These are phyloP conservation scores for Drepanosiphum platanoidis DNA, from an alignment of 2,888 invertebrate genomes.

Conservation along the genomic window DNA sequence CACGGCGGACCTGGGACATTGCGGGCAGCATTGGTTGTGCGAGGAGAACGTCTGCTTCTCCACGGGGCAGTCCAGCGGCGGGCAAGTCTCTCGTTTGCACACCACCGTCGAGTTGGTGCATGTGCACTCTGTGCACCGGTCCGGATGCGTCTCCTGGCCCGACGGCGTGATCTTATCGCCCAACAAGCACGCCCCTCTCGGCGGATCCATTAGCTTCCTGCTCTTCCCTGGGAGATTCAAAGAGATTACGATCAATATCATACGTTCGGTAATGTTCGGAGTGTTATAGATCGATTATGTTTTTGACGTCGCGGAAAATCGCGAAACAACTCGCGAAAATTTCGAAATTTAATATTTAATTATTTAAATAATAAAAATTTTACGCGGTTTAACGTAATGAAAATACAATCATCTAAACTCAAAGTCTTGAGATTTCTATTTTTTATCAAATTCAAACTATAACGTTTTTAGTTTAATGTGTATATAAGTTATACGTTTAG, in stretches of 20 bases:
- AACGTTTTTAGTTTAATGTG: too few species aligned
- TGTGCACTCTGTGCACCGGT: slow-evolving; percentile 85
- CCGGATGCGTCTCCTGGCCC: slow-evolving; percentile 73
- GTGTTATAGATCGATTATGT: too few species aligned
- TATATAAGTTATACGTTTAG: too few species aligned
- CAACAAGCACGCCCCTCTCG: slow-evolving; percentile 75
- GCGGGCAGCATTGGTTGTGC: slow-evolving; percentile 80
- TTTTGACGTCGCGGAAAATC: too few species aligned
- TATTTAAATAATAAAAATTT: too few species aligned
- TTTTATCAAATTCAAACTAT: too few species aligned
- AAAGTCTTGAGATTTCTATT: too few species aligned
- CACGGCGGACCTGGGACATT: slow-evolving; percentile 75
- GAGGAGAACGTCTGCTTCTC: slow-evolving; percentile 74
- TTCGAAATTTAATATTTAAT: too few species aligned
- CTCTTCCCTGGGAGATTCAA: slow-evolving; percentile 67
- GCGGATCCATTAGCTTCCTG: slow-evolving; percentile 69
- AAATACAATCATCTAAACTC: too few species aligned
- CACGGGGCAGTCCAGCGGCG: slow-evolving; percentile 86
- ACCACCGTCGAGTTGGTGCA: slow-evolving; percentile 83
- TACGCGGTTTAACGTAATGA: too few species aligned
- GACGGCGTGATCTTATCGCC: slow-evolving; percentile 76
- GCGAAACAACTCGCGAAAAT: too few species aligned
- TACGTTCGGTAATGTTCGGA: background rate
- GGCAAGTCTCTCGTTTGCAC: slow-evolving; percentile 84
- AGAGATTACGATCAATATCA: background rate